Evolutionary conservation across 2,113 vertebrate genomes (phyloP).

Genomic region (Hydropotes inermis): DNA sequence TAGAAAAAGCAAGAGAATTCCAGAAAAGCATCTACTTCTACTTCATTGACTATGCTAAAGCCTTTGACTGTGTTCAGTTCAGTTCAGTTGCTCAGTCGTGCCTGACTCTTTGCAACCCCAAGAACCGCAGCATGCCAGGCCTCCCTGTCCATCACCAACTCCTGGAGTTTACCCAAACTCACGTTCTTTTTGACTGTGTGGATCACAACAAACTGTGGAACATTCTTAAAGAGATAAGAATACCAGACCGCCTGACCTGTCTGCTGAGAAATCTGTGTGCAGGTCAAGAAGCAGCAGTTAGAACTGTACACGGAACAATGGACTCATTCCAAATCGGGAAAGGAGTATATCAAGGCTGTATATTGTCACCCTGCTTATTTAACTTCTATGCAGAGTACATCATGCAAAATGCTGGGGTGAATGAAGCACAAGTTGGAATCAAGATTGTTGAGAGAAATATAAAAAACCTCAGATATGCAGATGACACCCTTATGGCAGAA

Average conservation of each 20-base stretch:
- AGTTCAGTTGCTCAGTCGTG: rapidly evolving
- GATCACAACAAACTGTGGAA: background rate
- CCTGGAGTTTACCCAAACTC: background rate
- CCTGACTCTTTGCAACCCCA: background rate
- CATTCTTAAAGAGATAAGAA: background rate
- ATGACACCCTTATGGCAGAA: background rate
- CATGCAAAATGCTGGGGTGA: rapidly evolving
- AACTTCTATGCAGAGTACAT: background rate
- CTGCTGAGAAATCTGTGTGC: background rate
- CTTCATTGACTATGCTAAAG: background rate
- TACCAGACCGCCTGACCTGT: background rate
- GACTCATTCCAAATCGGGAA: background rate
- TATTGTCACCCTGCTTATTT: background rate
- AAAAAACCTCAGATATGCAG: background rate
- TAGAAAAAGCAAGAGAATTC: background rate
- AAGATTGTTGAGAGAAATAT: background rate
- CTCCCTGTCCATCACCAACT: background rate
- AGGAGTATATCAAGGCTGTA: background rate
- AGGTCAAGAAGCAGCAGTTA: background rate
- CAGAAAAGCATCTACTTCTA: background rate
- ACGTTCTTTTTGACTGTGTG: background rate
- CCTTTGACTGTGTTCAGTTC: background rate
- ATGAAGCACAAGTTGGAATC: background rate
- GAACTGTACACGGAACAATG: background rate
- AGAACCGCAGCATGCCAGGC: rapidly evolving